Base-by-base conservation (phyloP, 2,797 vertebrate species). In the Mergus octosetaceus region DNA sequence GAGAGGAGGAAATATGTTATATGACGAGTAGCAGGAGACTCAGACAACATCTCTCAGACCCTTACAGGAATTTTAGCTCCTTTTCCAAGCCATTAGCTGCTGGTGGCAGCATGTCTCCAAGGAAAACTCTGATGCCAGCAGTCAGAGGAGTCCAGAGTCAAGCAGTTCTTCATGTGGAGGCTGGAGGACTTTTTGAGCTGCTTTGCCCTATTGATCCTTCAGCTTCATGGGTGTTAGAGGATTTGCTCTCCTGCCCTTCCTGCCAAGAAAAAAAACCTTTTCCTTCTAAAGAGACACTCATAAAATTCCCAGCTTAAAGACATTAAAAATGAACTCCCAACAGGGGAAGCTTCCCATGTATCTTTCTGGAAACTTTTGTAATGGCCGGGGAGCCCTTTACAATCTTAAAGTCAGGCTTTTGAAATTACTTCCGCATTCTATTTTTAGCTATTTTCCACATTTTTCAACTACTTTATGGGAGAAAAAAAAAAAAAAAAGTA, bases 191-290 rank as follows among this genome's bases (percentile, higher is more conserved):
- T 72, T 93, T 75, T 0, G 5, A 80, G 65, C 47, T 82, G 36
- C 74, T 91, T 88, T 89, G 53, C 77, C 89, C 75, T 92, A 2
- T 45, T 87, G 81, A 90, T 95, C 81, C 53, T 39, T 79, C 85
- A 90, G 60, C 71, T 82, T 93, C 80, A 82, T 54, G 83, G 60
- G 16, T 93, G 71, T 87, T 91, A 96, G n/a, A 90, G 80, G 69
- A 90, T 49, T 77, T 91, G 68, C 9, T 81, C 49, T 89, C 36
- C 64, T 90, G 83, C 68, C 85, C 83, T 96, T 91, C 36, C 68
- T 66, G 57, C 20, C 89, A 91, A 54, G 93, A 97, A 94, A 89
- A 79, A 25, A 93, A 90, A 51, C 22, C 54, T 77, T 94, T 82
- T 3, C 14, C 6, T 81, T 72, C 83, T 74, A 83, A 77, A 53